Evolutionary conservation across 1,140 invertebrate species (phyloP).

Genomic region (Antheraea pernyi): DNA sequence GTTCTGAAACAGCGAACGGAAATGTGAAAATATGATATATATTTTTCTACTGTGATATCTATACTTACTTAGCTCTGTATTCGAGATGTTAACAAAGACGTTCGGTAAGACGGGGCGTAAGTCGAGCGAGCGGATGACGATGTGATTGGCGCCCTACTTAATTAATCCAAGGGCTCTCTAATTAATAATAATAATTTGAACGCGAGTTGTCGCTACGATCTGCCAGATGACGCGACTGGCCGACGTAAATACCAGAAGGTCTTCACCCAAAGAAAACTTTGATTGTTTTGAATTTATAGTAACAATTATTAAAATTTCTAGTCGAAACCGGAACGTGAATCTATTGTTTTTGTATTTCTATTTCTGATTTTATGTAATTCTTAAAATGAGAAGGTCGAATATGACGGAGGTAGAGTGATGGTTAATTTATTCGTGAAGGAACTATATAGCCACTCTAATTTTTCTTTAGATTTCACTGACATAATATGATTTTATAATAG

Average conservation of each 20-base stretch:
- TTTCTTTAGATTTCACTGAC: too few species aligned
- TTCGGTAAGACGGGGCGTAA: constrained; percentile 61
- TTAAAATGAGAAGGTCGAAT: too few species aligned
- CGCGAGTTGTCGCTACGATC: constrained; percentile 54
- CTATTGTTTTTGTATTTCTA: too few species aligned
- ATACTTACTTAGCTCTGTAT: constrained; percentile 35
- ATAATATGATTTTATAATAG: too few species aligned
- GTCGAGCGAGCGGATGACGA: constrained; percentile 62
- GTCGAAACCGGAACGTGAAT: too few species aligned
- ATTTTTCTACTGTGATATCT: background rate
- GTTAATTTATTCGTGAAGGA: too few species aligned
- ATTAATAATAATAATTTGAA: constrained; percentile 76
- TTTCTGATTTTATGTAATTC: too few species aligned
- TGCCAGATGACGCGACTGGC: constrained; percentile 64
- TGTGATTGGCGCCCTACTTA: constrained; percentile 75
- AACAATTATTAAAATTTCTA: too few species aligned
- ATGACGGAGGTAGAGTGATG: too few species aligned
- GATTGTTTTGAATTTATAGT: constrained; percentile 41
- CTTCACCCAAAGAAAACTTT: constrained; percentile 52
- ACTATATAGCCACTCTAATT: too few species aligned
- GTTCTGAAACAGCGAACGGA: background rate
- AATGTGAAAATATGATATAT: background rate
- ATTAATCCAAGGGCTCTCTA: constrained; percentile 71
- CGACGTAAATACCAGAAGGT: constrained; percentile 37
- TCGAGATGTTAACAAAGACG: constrained; percentile 72